Percentiles rank a stretch among this genome's conserved stretches.
phyloP scores from a whole-genome alignment of 2,797 vertebrate species.

The Sebastes cheni region DNA sequence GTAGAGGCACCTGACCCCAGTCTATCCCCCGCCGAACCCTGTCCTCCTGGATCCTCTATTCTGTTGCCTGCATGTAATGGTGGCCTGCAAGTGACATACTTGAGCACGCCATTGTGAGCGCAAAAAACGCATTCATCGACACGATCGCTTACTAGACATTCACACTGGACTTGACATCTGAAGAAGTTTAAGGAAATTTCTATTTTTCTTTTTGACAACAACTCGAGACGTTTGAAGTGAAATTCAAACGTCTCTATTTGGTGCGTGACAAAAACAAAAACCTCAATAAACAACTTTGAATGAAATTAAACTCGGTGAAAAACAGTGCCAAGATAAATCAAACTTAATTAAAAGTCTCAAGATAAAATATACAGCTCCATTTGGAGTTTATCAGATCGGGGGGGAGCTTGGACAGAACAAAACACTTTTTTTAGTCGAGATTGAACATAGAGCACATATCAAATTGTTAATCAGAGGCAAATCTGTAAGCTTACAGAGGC shows the following conservation, averaged over 20 bases:
- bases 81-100: slow-evolving; percentile 79
- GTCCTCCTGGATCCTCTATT: slow-evolving; percentile 77
- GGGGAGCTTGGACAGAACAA: slow-evolving; percentile 33
- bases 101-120: slow-evolving; percentile 80
- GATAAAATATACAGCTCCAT: slow-evolving; percentile 53
- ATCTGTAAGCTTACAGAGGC: slow-evolving; percentile 32
- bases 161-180: slow-evolving; percentile 25
- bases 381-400: slow-evolving; percentile 47
- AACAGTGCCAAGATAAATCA: slow-evolving; percentile 49
- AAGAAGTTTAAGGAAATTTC: not conserved
- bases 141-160: not conserved
- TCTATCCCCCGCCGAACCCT: slow-evolving; percentile 73
- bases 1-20: slow-evolving; percentile 81
- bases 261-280: not conserved
- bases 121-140: slow-evolving; percentile 2
- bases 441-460: slow-evolving; percentile 43
- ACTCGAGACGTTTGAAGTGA: slow-evolving; percentile 28
- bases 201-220: not conserved
- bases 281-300: slow-evolving; percentile 37
- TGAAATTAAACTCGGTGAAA: slow-evolving; percentile 28
- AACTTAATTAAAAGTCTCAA: slow-evolving; percentile 49
- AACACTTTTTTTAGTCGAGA: slow-evolving; percentile 12
- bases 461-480: slow-evolving; percentile 49
- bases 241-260: slow-evolving; percentile 25
- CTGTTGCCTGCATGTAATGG: slow-evolving; percentile 80